Base-by-base conservation (phyloP, 2,797 vertebrate genomes). In the Cottoperca gobio region DNA sequence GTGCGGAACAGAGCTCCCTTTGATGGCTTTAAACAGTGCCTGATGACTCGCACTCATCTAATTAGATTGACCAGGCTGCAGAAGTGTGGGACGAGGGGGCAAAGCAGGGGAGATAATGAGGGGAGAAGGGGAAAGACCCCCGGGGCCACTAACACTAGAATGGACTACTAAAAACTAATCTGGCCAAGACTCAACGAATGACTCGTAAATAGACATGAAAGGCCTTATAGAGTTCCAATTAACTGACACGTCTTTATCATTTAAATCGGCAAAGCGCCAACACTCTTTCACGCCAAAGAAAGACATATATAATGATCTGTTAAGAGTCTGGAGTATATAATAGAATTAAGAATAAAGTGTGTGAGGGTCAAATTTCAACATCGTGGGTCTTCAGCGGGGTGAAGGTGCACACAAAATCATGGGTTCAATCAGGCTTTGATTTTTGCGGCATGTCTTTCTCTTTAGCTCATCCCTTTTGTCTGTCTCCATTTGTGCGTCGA, bases 21-120 rank as follows among this genome's bases (percentile, higher is more conserved):
- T 96, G 94, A 95, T 91, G 92, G 69, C 89, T 90, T 94, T 95
- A 95, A 95, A 94, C 92, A 93, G 92, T 83, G 92, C 91, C 93
- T 93, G 92, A 94, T 95, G 95, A 94, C 91, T 94, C 76, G 64
- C 83, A 81, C 84, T 94, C 91, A 92, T 93, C 93, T 92, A 93
- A 95, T 96, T 95, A 95, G 91, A 88, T 78, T 85, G 90, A 89
- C 67, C 71, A 82, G 85, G 75, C 86, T 87, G 81, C 81, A 78
- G 67, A 85, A 86, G 85, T 89, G 84, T 85, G 78, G 82, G 78
- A 79, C 78, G 69, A 59, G 60, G 70, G 81, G 79, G 77, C 49
- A 81, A 71, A 83, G 42, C 64, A 57, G 65, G 26, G 73, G 79
- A 50, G 73, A 83, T 57, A 71, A 68, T 69, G 43, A 81, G 59